Evolutionary conservation across 2,113 vertebrate species (phyloP).

Genomic region (Burhinus bistriatus): DNA sequence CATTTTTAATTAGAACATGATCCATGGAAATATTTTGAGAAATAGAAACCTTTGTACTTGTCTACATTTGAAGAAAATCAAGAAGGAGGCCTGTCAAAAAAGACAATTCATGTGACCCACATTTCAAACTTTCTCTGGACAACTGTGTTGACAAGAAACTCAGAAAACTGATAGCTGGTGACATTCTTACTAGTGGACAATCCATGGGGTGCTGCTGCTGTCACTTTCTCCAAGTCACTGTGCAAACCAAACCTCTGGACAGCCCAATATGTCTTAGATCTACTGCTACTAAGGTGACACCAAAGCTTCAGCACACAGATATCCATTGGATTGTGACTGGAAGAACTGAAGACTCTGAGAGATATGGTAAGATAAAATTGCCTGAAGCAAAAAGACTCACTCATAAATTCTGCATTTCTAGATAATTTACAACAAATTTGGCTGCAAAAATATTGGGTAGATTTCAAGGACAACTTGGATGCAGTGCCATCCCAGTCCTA

Average conservation of each 20-base stretch:
- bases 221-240: neutral
- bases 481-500: neutral
- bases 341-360: neutral
- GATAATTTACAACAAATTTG: neutral
- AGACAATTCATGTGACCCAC: neutral
- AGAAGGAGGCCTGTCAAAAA: neutral
- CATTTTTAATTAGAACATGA: slow-evolving; percentile 35
- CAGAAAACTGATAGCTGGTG: neutral
- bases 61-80: neutral
- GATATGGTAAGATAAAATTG: neutral
- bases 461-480: neutral
- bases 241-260: neutral
- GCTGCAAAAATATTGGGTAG: neutral
- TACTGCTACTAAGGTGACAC: neutral
- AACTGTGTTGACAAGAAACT: neutral
- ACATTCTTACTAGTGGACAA: neutral
- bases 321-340: neutral
- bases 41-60: neutral
- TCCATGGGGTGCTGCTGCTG: neutral
- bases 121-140: neutral
- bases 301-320: neutral
- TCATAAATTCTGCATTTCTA: neutral
- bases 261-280: neutral
- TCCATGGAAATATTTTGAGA: slow-evolving; percentile 6
- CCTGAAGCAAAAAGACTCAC: neutral